Evolutionary conservation across 2,797 vertebrate genomes (phyloP).

Genomic region (Enteromius paludinosus): DNA sequence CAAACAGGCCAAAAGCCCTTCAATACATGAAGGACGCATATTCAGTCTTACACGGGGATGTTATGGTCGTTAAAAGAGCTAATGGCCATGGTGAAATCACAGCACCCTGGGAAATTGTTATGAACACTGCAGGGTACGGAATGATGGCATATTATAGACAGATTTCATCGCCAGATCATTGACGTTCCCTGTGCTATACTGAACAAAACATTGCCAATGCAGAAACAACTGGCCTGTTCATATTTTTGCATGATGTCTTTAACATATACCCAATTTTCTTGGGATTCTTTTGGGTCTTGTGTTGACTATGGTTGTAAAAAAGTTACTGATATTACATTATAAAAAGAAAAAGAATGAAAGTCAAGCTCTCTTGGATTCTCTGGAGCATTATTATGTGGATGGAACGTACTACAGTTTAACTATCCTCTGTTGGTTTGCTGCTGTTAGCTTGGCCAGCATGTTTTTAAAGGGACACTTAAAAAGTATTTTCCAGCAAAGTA

Average conservation of each 20-base stretch:
- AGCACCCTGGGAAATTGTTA: slow-evolving; percentile 52
- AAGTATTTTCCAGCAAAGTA: background rate
- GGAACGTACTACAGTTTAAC: background rate
- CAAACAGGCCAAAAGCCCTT: slow-evolving; percentile 54
- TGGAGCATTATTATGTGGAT: background rate
- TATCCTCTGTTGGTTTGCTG: background rate
- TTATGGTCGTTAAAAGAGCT: slow-evolving; percentile 52
- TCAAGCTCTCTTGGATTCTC: background rate
- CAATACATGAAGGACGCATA: slow-evolving; percentile 47
- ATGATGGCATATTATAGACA: slow-evolving; percentile 51
- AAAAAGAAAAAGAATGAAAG: background rate
- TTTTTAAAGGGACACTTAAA: background rate
- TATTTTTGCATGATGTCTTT: slow-evolving; percentile 55
- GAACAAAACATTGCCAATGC: slow-evolving; percentile 27
- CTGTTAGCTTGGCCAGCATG: background rate
- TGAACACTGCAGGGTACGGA: slow-evolving; percentile 43
- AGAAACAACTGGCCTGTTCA: slow-evolving; percentile 49
- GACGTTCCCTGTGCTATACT: slow-evolving; percentile 17
- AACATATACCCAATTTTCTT: background rate
- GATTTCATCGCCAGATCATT: slow-evolving; percentile 55
- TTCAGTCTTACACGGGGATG: slow-evolving; percentile 55
- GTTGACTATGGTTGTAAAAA: background rate
- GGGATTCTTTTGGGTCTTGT: background rate
- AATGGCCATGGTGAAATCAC: slow-evolving; percentile 53
- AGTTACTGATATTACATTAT: too few relatives aligned